Evolutionary conservation across 2,797 vertebrate genomes (phyloP), one percentile per base, ranked within the genome.

Genomic region (Smutsia temminckii): DNA sequence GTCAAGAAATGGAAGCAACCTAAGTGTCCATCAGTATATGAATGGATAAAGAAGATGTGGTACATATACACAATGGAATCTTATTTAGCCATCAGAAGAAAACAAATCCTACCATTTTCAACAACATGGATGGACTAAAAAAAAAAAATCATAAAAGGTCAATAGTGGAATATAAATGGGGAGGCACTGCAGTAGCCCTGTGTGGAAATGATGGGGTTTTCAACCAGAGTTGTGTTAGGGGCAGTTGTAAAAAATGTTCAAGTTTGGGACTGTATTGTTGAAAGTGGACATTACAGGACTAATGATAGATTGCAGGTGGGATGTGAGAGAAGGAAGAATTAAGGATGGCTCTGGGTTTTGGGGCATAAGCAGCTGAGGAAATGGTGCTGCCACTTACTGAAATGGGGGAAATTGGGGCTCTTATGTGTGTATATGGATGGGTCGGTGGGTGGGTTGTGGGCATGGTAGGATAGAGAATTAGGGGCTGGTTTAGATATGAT

Each of bases 371-470:
- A 75, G 0, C 66, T 32, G 27, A n/a, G 51, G 32, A 10, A 7
- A 21, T 23, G 34, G 14, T n/a, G 53, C 57, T 63, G 85, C 90
- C 27, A 0, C 51, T 77, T 49, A 13, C 77, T 51, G 29, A 21
- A 21, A 6, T 2, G 12, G 55, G 42, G 49, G 46, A 34, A 46
- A 25, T 29, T 5, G 34, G 75, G 9, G 6, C 46, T 46, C 2
- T 12, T 0, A 0, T 4, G 16, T 21, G n/a, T 20, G 1, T 37
- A 7, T 8, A 6, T 12, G 18, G 32, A 4, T 53, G 32, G 49
- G 49, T 17, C 20, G 14, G 25, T 29, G 53, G 32, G 27, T 8
- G 3, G 42, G 69, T 23, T 13, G 23, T 4, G 1, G 7, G 25
- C 16, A 7, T 57, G 16, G 11, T 2, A 5, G 34, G 64, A 7